A percentile compares a stretch with the other conserved stretches of the same genome.
phyloP scores from a whole-genome alignment of 2,113 vertebrate genomes.

The Amblyopsis rosae region DNA sequence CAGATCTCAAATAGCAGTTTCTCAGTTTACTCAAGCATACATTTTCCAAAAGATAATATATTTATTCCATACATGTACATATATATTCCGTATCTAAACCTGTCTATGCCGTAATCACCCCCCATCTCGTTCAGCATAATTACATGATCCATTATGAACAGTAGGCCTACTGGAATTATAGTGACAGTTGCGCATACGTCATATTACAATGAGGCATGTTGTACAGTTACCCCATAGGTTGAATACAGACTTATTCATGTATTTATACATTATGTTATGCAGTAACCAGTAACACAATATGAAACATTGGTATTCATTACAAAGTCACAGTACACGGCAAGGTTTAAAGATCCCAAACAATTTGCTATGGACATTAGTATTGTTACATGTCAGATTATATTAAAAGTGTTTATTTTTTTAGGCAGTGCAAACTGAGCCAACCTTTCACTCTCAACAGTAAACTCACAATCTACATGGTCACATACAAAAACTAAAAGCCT shows the following conservation, averaged over 20 bases:
- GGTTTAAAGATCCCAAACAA: constrained; percentile 36
- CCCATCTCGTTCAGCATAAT: too few relatives aligned
- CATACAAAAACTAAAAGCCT: constrained; percentile 62
- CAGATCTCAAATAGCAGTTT: background rate
- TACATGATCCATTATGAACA: too few relatives aligned
- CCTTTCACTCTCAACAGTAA: constrained; percentile 35
- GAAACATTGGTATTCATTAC: constrained; percentile 51
- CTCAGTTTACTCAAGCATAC: constrained; percentile 56
- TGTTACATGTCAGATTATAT: constrained; percentile 46
- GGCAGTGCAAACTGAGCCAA: constrained; percentile 48
- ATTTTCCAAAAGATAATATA: constrained; percentile 47
- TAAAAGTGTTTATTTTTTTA: constrained; percentile 41
- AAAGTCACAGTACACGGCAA: constrained; percentile 38
- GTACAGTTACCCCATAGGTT: background rate
- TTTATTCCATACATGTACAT: constrained; percentile 65
- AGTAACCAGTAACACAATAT: constrained; percentile 40
- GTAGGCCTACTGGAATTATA: too few relatives aligned
- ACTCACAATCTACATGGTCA: constrained; percentile 46
- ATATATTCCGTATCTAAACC: constrained; percentile 57
- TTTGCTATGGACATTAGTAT: constrained; percentile 30
- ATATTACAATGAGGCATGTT: too few relatives aligned
- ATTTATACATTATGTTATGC: constrained; percentile 46
- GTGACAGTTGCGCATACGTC: too few relatives aligned
- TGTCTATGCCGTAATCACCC: constrained; percentile 24
- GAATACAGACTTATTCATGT: constrained; percentile 39